These are phyloP conservation scores for Cantharis rustica DNA, from an alignment of 2,888 invertebrate genomes.

Conservation along the genomic window DNA sequence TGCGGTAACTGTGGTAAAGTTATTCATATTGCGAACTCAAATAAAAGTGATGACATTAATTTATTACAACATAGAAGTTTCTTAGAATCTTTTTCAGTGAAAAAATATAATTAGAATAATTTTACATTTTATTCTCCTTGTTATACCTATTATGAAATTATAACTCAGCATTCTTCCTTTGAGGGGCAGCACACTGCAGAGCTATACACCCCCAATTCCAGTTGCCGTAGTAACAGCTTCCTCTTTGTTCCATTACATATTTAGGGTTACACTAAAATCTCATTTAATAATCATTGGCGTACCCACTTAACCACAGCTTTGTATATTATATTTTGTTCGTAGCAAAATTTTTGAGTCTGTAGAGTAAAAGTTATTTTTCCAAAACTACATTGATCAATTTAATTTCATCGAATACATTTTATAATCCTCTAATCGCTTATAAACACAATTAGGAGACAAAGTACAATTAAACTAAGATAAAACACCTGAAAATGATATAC, in stretches of 20 bases:
- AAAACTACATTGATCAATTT: neutral
- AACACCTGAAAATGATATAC: neutral
- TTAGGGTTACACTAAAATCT: constrained; percentile 20
- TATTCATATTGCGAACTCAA: neutral
- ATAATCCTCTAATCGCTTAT: neutral
- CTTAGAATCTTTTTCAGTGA: neutral
- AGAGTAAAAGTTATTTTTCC: neutral
- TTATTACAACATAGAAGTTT: neutral
- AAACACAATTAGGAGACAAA: neutral
- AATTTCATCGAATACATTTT: neutral
- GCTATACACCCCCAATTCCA: constrained; percentile 35
- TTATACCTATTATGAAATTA: neutral
- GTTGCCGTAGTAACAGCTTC: constrained; percentile 53
- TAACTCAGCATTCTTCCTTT: constrained; percentile 35
- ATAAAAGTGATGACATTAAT: neutral
- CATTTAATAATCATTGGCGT: constrained; percentile 17
- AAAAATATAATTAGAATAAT: neutral
- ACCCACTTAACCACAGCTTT: neutral
- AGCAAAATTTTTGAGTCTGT: neutral
- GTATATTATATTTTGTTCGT: too few species aligned
- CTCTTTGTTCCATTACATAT: constrained; percentile 52
- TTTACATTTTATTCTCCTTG: neutral
- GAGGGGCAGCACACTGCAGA: constrained; percentile 42
- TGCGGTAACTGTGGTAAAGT: neutral
- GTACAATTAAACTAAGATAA: neutral